Conservation (phyloP, 2,797 vertebrate genomes). For the Galago senegalensis region DNA sequence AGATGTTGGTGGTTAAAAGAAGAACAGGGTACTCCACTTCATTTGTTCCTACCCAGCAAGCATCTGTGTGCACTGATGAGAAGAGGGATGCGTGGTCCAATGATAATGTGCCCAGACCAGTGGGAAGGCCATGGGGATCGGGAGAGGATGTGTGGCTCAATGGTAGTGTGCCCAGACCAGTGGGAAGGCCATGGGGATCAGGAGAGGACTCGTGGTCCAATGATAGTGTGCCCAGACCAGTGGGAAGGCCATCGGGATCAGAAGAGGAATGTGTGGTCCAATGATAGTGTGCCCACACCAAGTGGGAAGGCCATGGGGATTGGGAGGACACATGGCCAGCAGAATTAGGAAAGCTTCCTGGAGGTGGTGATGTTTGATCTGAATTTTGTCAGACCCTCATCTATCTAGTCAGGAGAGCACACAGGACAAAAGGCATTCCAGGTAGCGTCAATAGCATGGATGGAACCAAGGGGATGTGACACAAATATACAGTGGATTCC, state of each 20-base stretch:
- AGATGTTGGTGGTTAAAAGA: not conserved
- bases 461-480: not conserved
- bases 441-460: not conserved
- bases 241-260: not conserved
- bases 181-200: not conserved
- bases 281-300: not conserved
- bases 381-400: not conserved
- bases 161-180: not conserved
- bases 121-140: not conserved
- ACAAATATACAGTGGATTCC: not conserved
- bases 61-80: no score
- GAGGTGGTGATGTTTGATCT: not conserved
- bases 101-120: no score
- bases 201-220: not conserved
- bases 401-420: not conserved
- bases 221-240: not conserved
- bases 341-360: not conserved
- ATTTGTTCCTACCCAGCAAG: not conserved
- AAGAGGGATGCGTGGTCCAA: no score
- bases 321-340: not conserved
- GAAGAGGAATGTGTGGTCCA: not conserved
- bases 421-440: not conserved
- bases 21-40: not conserved
- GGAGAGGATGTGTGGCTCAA: not conserved
- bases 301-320: not conserved